Percentiles rank a stretch among this genome's conserved stretches.
Evolutionary conservation across 1,140 invertebrate genomes (phyloP).

Genomic region (Drosophila pseudoobscura): DNA sequence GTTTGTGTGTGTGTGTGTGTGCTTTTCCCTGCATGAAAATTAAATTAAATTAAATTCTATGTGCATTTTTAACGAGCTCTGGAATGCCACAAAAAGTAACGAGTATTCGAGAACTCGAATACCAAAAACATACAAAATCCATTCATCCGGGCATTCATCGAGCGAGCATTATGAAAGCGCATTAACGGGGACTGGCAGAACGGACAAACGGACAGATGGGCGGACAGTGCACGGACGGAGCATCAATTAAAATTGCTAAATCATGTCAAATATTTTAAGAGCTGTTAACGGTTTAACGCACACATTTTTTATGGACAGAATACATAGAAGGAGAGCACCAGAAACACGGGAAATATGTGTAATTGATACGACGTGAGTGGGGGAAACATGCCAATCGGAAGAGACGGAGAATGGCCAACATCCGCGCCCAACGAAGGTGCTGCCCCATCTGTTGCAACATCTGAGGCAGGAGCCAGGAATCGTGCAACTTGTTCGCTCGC

Average conservation of each 20-base stretch:
- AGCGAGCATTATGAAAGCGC: slow-evolving; percentile 25
- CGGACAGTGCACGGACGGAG: background rate
- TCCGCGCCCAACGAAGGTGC: too few species aligned
- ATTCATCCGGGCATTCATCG: slow-evolving; percentile 4
- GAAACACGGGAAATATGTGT: too few species aligned
- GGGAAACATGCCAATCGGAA: too few species aligned
- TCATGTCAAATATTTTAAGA: slow-evolving; percentile 18
- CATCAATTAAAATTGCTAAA: slow-evolving; percentile 11
- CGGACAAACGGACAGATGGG: background rate
- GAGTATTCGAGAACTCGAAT: background rate
- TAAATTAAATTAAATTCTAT: slow-evolving; percentile 51
- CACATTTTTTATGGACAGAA: background rate
- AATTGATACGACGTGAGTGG: too few species aligned
- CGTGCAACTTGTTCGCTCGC: slow-evolving; percentile 11
- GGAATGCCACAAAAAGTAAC: too few species aligned
- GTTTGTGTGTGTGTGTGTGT: slow-evolving; percentile 19
- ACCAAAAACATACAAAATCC: slow-evolving; percentile 5
- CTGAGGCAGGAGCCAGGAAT: background rate
- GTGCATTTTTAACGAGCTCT: slow-evolving; percentile 17
- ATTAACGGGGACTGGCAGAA: slow-evolving; percentile 8
- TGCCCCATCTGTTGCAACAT: slow-evolving; percentile 3
- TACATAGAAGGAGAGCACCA: too few species aligned
- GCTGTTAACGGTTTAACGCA: background rate
- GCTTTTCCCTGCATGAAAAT: slow-evolving; percentile 6
- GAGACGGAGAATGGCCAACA: too few species aligned